phyloP scores from a whole-genome alignment of 2,113 vertebrate genomes.

The Neofelis nebulosa region DNA sequence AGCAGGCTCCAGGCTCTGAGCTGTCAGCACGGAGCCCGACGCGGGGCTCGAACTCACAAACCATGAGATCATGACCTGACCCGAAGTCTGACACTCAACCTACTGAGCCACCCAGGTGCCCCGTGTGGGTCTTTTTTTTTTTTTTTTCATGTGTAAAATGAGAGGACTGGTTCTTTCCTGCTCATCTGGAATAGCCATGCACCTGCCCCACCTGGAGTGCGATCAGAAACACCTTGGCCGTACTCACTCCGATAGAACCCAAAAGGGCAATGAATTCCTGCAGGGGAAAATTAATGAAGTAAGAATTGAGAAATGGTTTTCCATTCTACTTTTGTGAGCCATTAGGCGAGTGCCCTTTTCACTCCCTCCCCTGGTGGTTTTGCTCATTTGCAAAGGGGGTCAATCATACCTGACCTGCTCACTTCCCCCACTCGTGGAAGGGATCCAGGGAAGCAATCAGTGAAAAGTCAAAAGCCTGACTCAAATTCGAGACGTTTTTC shows the following conservation, averaged over 20 bases:
- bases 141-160: not conserved
- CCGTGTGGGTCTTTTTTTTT: not conserved
- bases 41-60: too few relatives aligned
- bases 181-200: conserved; percentile 37
- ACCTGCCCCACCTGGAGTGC: conserved; percentile 9
- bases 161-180: not conserved
- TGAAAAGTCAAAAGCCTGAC: not conserved
- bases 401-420: not conserved
- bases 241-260: not conserved
- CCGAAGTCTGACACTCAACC: too few relatives aligned
- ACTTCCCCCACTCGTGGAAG: not conserved
- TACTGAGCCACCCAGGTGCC: too few relatives aligned
- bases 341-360: conserved; percentile 19
- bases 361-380: not conserved
- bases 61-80: too few relatives aligned
- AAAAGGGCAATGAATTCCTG: conserved; percentile 36
- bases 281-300: conserved; percentile 14
- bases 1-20: too few relatives aligned
- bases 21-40: too few relatives aligned
- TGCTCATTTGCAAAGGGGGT: conserved; percentile 45
- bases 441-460: conserved; percentile 13
- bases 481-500: not conserved
- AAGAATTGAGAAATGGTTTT: conserved; percentile 51
- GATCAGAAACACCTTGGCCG: conserved; percentile 50
- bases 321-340: conserved; percentile 26